Conservation (phyloP, 53 echinoderm and acorn worm species). For the Henricia sp. region DNA sequence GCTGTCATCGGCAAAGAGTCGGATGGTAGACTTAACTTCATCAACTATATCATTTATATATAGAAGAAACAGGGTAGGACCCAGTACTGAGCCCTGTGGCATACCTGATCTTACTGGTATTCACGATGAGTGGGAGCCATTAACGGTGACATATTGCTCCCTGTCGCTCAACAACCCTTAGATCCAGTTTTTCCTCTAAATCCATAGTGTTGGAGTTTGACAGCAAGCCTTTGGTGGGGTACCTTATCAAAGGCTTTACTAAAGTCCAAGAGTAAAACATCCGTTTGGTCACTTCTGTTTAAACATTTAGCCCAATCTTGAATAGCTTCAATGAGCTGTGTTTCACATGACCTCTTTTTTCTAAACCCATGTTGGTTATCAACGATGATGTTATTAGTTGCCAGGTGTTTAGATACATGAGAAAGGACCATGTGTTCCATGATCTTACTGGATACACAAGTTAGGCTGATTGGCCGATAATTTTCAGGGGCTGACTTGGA, state of each 20-base stretch:
- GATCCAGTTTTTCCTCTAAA: neutral
- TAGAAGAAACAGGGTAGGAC: neutral
- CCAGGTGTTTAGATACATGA: constrained; percentile 38
- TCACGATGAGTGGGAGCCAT: neutral
- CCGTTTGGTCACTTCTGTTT: neutral
- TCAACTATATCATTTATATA: neutral
- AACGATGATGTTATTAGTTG: constrained; percentile 30
- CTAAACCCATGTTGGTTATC: constrained; percentile 61
- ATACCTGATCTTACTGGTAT: neutral
- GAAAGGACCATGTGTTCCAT: constrained; percentile 51
- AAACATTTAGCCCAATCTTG: neutral
- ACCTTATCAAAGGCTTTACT: constrained; percentile 21
- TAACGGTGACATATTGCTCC: neutral
- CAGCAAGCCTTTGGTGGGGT: neutral
- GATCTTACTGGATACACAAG: constrained; percentile 50
- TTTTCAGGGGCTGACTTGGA: constrained; percentile 23
- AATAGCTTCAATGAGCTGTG: constrained; percentile 29
- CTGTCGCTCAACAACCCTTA: neutral
- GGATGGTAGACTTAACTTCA: neutral
- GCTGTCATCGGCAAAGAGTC: neutral
- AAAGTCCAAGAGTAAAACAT: constrained; percentile 21
- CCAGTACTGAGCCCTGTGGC: neutral
- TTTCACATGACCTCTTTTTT: constrained; percentile 49
- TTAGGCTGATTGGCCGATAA: constrained; percentile 55
- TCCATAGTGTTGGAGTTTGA: neutral